Evolutionary conservation across 2,797 vertebrate species (phyloP).

Genomic region (Molossus molossus): DNA sequence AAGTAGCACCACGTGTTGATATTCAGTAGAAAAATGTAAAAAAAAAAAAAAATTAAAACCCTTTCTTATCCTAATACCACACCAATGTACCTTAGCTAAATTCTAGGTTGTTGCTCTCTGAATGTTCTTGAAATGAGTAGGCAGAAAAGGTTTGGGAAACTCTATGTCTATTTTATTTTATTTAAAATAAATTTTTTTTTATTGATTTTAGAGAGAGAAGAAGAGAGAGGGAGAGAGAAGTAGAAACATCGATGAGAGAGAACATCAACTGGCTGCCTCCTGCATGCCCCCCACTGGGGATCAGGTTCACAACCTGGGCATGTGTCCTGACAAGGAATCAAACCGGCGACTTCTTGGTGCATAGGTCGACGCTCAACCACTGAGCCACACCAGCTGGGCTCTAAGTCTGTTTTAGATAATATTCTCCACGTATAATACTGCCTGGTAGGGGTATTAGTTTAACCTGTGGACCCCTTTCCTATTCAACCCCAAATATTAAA

Average conservation of each 20-base stretch:
- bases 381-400: too few species aligned
- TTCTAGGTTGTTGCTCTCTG: neutral
- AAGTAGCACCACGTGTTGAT: fast-evolving
- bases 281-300: too few species aligned
- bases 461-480: neutral
- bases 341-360: too few species aligned
- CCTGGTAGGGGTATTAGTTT: neutral
- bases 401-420: neutral
- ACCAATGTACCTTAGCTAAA: neutral
- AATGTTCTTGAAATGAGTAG: neutral
- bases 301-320: too few species aligned
- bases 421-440: neutral
- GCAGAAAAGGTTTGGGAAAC: neutral
- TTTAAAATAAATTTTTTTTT: too few species aligned
- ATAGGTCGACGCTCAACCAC: too few species aligned
- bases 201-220: too few species aligned
- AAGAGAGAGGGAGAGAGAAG: too few species aligned
- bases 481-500: neutral
- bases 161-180: neutral
- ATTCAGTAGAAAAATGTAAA: neutral
- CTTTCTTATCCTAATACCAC: neutral
- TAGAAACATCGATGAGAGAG: too few species aligned
- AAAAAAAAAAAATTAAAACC: neutral
- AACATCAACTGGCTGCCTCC: too few species aligned
- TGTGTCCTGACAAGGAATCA: too few species aligned